Percentiles rank a stretch among this genome's conserved stretches.
Evolutionary conservation across 2,113 vertebrate species (phyloP).

Genomic region (Mormyrus iriodes): DNA sequence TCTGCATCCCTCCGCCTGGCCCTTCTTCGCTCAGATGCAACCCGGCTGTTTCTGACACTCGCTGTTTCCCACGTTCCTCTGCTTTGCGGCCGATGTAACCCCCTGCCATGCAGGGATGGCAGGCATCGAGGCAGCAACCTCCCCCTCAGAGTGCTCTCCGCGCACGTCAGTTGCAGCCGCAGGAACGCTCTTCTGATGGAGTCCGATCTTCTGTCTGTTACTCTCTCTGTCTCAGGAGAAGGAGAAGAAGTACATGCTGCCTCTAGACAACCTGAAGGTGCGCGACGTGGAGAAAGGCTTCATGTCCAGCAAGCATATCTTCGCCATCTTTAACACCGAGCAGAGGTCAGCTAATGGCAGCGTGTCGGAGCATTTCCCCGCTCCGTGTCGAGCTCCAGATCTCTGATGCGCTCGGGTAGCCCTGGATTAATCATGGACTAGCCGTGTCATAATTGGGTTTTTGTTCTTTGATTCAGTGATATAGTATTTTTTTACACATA

Average conservation of each 20-base stretch:
- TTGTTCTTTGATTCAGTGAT: not conserved
- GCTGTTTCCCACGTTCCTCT: slow-evolving; percentile 15
- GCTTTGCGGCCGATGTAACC: slow-evolving; percentile 16
- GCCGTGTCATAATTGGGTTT: not conserved
- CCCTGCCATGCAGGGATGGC: not conserved
- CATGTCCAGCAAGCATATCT: slow-evolving; percentile 75
- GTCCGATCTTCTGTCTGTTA: slow-evolving; percentile 1
- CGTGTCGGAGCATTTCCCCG: not conserved
- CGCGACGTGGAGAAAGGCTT: slow-evolving; percentile 77
- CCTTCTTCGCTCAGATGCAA: not conserved
- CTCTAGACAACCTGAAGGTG: slow-evolving; percentile 77
- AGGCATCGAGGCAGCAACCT: not conserved
- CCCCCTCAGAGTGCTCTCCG: not conserved
- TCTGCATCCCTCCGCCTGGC: slow-evolving; percentile 29
- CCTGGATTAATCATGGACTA: too few relatives aligned
- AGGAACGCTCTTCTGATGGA: not conserved
- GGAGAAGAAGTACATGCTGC: slow-evolving; percentile 92
- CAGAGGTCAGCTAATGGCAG: slow-evolving; percentile 65
- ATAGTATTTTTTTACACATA: not conserved
- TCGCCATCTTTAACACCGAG: slow-evolving; percentile 78
- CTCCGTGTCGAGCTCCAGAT: not conserved
- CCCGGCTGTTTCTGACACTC: slow-evolving; percentile 17
- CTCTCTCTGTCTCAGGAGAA: slow-evolving; percentile 68
- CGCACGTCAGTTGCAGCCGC: not conserved
- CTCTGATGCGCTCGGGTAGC: not conserved